Evolutionary conservation across 2,113 vertebrate genomes (phyloP).

Genomic region (Ictalurus punctatus): DNA sequence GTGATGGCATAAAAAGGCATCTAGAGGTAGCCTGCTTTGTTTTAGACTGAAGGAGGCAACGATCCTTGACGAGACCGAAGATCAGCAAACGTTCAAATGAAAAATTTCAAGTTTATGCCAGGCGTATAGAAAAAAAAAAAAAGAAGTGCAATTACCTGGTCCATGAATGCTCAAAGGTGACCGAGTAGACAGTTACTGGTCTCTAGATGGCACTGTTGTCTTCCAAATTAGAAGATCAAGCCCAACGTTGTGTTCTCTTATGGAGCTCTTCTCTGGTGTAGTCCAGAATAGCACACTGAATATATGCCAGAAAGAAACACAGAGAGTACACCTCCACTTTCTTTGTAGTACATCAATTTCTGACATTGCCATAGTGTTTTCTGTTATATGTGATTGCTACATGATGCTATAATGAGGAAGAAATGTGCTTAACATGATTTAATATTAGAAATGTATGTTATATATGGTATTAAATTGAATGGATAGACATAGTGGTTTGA

Average conservation of each 20-base stretch:
- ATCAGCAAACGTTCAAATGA: background rate
- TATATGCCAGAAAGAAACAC: background rate
- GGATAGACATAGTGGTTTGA: background rate
- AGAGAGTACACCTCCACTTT: background rate
- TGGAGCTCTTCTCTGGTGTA: background rate
- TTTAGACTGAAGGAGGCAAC: background rate
- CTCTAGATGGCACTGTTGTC: conserved; percentile 70
- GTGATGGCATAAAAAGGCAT: background rate
- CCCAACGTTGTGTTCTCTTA: background rate
- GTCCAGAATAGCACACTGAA: background rate
- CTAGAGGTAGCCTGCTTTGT: background rate
- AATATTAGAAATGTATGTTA: no score
- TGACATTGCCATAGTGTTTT: background rate
- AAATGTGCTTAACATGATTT: background rate
- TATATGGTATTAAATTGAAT: background rate
- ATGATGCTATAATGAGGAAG: background rate
- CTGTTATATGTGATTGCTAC: background rate
- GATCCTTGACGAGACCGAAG: background rate
- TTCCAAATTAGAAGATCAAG: conserved; percentile 11
- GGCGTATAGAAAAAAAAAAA: background rate
- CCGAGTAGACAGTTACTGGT: background rate
- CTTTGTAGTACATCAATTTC: background rate
- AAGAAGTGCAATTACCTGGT: background rate
- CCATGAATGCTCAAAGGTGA: background rate
- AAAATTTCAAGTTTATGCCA: background rate